Conservation (phyloP, 2,797 vertebrate species). For the Acipenser oxyrinchus region DNA sequence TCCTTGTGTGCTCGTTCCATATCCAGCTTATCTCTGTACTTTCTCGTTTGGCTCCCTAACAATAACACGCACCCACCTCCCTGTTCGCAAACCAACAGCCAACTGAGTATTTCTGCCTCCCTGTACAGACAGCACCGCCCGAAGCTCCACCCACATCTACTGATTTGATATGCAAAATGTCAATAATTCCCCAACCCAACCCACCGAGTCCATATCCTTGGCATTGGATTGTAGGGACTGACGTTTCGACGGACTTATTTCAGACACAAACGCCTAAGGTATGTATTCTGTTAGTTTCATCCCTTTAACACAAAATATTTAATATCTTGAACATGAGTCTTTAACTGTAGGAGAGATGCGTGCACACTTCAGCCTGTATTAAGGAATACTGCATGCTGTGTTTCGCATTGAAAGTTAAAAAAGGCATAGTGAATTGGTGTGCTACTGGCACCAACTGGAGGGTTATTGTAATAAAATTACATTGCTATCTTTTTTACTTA, state of each 20-base stretch:
- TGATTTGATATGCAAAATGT: conserved; percentile 15
- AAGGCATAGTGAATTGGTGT: conserved; percentile 5
- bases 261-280: too few relatives aligned
- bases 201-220: too few relatives aligned
- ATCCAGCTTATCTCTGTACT: background rate
- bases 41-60: background rate
- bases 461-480: conserved; percentile 28
- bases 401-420: too few relatives aligned
- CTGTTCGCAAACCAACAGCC: conserved; percentile 7
- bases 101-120: conserved; percentile 7
- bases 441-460: conserved; percentile 50
- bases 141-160: conserved; percentile 22
- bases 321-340: too few relatives aligned
- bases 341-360: too few relatives aligned
- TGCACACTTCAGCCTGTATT: too few relatives aligned
- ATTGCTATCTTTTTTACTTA: background rate
- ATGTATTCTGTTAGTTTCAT: too few relatives aligned
- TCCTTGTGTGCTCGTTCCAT: background rate
- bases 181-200: conserved; percentile 16
- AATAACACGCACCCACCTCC: background rate
- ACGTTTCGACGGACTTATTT: too few relatives aligned
- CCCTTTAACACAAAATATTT: too few relatives aligned
- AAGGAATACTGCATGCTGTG: too few relatives aligned
- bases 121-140: conserved; percentile 14
- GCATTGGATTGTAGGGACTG: too few relatives aligned